Evolutionary conservation across 2,888 invertebrate genomes (phyloP), one percentile per base, ranked within the genome.

Genomic region (Dicranocentrus wangi): DNA sequence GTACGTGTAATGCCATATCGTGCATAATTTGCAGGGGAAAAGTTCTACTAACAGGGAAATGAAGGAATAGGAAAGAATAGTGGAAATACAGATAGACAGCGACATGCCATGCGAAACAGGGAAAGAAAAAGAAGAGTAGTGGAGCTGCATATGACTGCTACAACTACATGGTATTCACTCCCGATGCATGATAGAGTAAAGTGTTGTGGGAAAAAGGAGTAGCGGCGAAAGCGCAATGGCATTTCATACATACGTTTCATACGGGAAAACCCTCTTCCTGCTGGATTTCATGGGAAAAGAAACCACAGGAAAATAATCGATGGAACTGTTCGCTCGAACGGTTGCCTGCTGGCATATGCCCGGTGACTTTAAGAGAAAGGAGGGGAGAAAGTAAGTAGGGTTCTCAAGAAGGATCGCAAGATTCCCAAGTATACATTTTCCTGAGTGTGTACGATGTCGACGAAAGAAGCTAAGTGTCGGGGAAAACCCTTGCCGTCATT

Each of bases 301-400:
- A 69, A 76, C 68, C 68, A 76, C 68, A 69, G 61, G 61, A 61
- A 69, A 76, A 69, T 76, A 76, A 76, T 76, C 76, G 76, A 76
- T 76, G 61, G 76, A 76, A 75, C 65, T 66, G n/a, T n/a, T n/a
- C n/a, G 75, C 39, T 65, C 53, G 39, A 58, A 66, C 76, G 76
- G 76, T 61, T 76, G 32, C 60, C 47, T 51, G 32, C 43, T 71
- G 43, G 21, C 28, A n/a, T n/a, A 23, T 68, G 60, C 39, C 73
- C 47, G 55, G 53, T 60, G 58, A 23, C 58, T 25, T 58, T 3
- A n/a, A 61, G 63, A 13, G 61, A 55, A 61, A 27, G 42, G 2
- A 61, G 32, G 51, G 2, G n/a, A n/a, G n/a, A n/a, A n/a, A n/a
- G n/a, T n/a, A n/a, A n/a, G n/a, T n/a, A n/a, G n/a, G n/a, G n/a